Conservation (phyloP, 2,113 vertebrate genomes). For the Tetrao urogallus region DNA sequence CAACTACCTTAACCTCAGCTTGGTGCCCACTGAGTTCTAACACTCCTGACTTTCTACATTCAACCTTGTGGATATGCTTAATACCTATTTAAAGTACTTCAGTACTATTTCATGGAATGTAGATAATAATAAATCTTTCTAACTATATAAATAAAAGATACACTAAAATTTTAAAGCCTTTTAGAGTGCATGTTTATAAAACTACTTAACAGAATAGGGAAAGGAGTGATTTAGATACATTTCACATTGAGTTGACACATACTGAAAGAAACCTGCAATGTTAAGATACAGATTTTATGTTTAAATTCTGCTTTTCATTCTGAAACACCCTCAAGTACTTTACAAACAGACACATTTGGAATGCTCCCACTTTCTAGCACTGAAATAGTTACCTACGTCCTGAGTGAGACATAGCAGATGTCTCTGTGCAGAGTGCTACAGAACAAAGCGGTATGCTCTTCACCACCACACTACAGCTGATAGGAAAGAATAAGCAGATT, state of each 20-base stretch:
- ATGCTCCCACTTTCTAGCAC: background rate
- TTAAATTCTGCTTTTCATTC: background rate
- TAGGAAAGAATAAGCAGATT: constrained; percentile 11
- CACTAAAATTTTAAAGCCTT: background rate
- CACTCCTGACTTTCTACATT: background rate
- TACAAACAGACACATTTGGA: background rate
- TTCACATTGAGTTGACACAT: background rate
- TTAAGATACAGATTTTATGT: background rate
- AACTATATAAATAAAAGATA: background rate
- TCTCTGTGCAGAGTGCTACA: background rate
- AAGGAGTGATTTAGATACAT: background rate
- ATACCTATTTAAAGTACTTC: background rate
- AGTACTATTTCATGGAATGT: background rate
- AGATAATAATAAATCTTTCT: constrained; percentile 19
- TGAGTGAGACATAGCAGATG: background rate
- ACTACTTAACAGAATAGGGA: background rate
- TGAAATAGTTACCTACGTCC: background rate
- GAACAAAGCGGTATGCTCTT: background rate
- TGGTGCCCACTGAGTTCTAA: background rate
- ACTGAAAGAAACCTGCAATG: background rate
- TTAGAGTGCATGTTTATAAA: background rate
- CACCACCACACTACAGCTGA: background rate
- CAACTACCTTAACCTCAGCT: background rate
- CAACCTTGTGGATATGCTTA: background rate
- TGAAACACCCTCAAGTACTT: background rate